Percentiles rank a stretch among this genome's conserved stretches.
Evolutionary conservation across 2,113 vertebrate species (phyloP).

Genomic region (Oophaga pumilio): DNA sequence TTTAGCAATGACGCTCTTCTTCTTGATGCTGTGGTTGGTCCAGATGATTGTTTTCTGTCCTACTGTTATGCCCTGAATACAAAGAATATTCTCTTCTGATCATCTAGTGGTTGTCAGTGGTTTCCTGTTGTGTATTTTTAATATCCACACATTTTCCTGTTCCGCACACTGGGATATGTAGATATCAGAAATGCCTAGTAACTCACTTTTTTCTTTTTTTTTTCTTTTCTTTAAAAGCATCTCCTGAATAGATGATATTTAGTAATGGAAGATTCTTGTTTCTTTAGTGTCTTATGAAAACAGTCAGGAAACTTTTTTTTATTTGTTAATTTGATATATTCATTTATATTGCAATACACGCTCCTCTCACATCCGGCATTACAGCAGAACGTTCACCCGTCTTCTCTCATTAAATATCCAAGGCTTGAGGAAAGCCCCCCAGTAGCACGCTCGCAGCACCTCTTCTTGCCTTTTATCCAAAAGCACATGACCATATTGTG

Average conservation of each 20-base stretch:
- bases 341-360: background rate
- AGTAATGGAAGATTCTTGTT: background rate
- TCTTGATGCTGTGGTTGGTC: background rate
- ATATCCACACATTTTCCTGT: background rate
- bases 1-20: background rate
- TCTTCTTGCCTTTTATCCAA: no score
- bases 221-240: background rate
- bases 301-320: background rate
- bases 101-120: background rate
- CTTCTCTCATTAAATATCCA: no score
- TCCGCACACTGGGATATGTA: background rate
- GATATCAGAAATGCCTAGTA: background rate
- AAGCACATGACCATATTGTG: no score
- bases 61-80: background rate
- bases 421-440: no score
- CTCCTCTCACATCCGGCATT: no score
- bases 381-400: no score
- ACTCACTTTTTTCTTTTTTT: background rate
- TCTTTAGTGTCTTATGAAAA: background rate
- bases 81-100: background rate
- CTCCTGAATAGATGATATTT: background rate
- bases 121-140: background rate
- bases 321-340: background rate
- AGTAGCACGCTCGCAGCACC: no score
- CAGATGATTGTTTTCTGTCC: background rate